Conservation (phyloP, 2,113 vertebrate genomes). For the Thymallus thymallus region DNA sequence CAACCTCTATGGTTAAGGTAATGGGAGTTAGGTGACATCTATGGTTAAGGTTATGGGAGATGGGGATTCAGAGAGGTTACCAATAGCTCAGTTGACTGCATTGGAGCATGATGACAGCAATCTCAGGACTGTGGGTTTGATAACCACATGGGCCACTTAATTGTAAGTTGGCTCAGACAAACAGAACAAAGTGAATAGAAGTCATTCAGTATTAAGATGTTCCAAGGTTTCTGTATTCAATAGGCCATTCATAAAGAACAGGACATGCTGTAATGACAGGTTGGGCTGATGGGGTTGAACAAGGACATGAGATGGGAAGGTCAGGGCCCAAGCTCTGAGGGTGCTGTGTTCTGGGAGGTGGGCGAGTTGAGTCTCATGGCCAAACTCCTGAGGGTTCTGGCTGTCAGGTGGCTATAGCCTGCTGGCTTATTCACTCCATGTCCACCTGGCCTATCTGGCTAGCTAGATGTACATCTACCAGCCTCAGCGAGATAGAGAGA, state of each 20-base stretch:
- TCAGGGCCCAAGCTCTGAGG: not conserved
- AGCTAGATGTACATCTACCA: not conserved
- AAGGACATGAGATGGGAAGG: not conserved
- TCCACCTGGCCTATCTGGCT: conserved; percentile 1
- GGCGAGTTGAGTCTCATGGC: not conserved
- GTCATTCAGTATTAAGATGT: too few species aligned
- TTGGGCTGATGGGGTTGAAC: not conserved
- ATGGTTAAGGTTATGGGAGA: not conserved
- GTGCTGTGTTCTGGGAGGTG: not conserved
- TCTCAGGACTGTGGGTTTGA: not conserved
- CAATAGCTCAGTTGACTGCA: not conserved
- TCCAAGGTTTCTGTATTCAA: not conserved
- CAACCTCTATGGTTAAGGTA: too few species aligned
- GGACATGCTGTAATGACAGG: not conserved
- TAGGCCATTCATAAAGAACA: not conserved
- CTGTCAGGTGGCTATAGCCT: conserved; percentile 3
- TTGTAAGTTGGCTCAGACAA: not conserved
- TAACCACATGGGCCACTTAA: not conserved
- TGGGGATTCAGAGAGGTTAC: not conserved
- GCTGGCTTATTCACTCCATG: not conserved
- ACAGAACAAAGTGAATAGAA: too few species aligned
- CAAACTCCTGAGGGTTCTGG: not conserved
- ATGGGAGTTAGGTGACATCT: not conserved
- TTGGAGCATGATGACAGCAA: not conserved
- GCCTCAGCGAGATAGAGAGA: not conserved